Conservation (phyloP, 2,797 vertebrate species). For the Podarcis lilfordi region DNA sequence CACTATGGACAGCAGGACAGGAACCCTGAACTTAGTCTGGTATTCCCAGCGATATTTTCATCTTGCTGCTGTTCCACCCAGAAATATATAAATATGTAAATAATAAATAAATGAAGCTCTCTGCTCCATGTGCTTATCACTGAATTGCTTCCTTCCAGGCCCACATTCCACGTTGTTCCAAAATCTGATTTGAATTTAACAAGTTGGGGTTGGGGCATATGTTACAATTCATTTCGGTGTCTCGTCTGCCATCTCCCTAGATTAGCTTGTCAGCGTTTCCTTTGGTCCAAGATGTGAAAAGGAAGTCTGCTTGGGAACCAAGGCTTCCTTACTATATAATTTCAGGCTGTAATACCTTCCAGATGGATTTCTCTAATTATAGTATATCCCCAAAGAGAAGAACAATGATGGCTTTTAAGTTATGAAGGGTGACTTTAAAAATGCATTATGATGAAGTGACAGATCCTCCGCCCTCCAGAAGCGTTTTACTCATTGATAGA, state of each 20-base stretch:
- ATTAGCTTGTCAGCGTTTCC: not conserved
- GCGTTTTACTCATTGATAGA: conserved; percentile 26
- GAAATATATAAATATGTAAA: not conserved
- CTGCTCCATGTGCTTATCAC: not conserved
- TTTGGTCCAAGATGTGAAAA: not conserved
- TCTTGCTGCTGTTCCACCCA: too few species aligned
- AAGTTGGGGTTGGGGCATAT: not conserved
- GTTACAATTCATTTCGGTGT: not conserved
- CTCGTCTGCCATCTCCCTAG: not conserved
- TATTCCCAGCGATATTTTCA: not conserved
- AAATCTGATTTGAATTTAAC: not conserved
- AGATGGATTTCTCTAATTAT: conserved; percentile 15
- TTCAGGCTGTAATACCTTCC: conserved; percentile 14
- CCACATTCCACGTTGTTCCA: not conserved
- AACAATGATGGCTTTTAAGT: conserved; percentile 24
- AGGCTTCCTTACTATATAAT: conserved; percentile 6
- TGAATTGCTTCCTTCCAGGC: not conserved
- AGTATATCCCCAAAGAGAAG: not conserved
- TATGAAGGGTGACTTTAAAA: conserved; percentile 32
- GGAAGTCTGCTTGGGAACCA: not conserved
- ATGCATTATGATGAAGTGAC: conserved; percentile 27
- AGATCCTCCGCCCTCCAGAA: conserved; percentile 1
- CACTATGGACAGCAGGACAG: too few species aligned
- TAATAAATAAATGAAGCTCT: not conserved
- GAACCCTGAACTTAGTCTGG: too few species aligned